phyloP scores from a whole-genome alignment of 2,888 invertebrate species.

The Cryptocheilus praepositus region DNA sequence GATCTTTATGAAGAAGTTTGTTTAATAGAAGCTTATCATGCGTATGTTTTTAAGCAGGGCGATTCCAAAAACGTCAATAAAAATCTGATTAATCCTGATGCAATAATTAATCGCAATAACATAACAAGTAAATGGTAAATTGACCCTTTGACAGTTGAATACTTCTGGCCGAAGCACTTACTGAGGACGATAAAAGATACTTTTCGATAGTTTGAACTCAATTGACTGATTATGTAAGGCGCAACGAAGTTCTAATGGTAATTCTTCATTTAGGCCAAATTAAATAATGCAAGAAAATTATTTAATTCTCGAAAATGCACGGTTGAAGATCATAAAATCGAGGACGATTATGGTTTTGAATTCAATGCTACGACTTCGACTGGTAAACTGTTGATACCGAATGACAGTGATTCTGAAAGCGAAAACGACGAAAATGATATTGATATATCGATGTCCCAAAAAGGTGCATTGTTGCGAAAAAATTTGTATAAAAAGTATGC shows the following conservation, averaged over 20 bases:
- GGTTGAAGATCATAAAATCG: constrained; percentile 1
- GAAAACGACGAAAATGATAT: constrained; percentile 7
- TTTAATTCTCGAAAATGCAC: too few relatives aligned
- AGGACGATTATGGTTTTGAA: constrained; percentile 52
- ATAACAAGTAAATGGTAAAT: constrained; percentile 41
- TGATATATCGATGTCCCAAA: constrained; percentile 4
- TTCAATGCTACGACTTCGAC: constrained; percentile 56
- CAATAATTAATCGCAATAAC: constrained; percentile 16
- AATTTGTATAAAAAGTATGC: constrained; percentile 48
- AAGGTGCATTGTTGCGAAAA: constrained; percentile 16
- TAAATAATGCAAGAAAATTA: too few relatives aligned
- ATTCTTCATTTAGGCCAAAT: too few relatives aligned
- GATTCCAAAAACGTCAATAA: neutral
- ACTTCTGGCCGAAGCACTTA: too few relatives aligned
- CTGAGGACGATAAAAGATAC: too few relatives aligned
- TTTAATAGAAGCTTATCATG: constrained; percentile 64
- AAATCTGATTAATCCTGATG: neutral
- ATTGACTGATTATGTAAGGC: too few relatives aligned
- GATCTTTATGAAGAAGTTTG: constrained; percentile 72
- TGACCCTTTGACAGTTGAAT: too few relatives aligned
- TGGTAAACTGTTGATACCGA: constrained; percentile 59
- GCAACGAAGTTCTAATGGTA: too few relatives aligned
- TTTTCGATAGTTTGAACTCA: too few relatives aligned
- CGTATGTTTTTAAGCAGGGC: constrained; percentile 46
- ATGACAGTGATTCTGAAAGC: constrained; percentile 45